A percentile compares a stretch with the other conserved stretches of the same genome.
These are phyloP conservation scores for Cactoblastis cactorum DNA, from an alignment of 2,888 invertebrate species.

Conservation along the genomic window DNA sequence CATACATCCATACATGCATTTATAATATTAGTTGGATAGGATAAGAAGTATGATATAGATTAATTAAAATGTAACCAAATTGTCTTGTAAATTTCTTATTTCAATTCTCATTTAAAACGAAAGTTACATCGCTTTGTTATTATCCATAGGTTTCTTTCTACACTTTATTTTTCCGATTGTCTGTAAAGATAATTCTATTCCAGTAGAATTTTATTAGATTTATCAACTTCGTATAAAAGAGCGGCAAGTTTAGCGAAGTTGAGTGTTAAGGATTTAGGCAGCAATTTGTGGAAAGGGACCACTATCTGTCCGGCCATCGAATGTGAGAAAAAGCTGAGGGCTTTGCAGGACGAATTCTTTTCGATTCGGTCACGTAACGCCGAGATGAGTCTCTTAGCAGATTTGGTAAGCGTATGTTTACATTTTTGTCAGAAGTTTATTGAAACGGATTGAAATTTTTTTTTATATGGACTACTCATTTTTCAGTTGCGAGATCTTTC, in stretches of 20 bases:
- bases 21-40: too few species aligned
- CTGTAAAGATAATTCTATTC: not conserved
- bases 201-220: slow-evolving; percentile 13
- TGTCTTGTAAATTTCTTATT: too few species aligned
- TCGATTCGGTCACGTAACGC: slow-evolving; percentile 71
- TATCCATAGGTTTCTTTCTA: too few species aligned
- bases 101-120: too few species aligned
- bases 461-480: too few species aligned
- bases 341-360: slow-evolving; percentile 74
- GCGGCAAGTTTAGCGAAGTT: slow-evolving; percentile 54
- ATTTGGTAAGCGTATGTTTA: slow-evolving; percentile 69
- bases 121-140: too few species aligned
- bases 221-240: slow-evolving; percentile 31
- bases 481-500: too few species aligned
- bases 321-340: slow-evolving; percentile 68
- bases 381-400: slow-evolving; percentile 68
- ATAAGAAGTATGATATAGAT: too few species aligned
- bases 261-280: slow-evolving; percentile 70
- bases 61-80: too few species aligned
- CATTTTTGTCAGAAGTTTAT: slow-evolving; percentile 57
- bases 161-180: not conserved
- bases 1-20: too few species aligned
- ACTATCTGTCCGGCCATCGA: slow-evolving; percentile 71
- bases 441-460: slow-evolving; percentile 56
- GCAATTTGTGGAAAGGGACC: slow-evolving; percentile 62